These are phyloP conservation scores for Polymixis flavicincta DNA, from an alignment of 2,888 invertebrate species.

Conservation along the genomic window DNA sequence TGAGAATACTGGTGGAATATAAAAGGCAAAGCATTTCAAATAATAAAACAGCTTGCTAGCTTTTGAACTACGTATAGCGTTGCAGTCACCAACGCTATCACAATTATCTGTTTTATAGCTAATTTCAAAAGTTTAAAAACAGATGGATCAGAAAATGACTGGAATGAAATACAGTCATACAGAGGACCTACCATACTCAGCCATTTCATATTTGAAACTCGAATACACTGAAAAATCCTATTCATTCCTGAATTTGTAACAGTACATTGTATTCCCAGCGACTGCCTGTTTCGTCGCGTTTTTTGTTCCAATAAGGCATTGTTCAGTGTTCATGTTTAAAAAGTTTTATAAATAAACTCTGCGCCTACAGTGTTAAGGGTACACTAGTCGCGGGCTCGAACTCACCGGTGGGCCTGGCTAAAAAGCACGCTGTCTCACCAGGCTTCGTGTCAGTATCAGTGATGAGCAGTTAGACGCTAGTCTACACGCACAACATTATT, in stretches of 20 bases:
- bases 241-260: constrained; percentile 28
- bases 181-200: neutral
- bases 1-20: neutral
- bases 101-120: neutral
- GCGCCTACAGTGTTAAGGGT: constrained; percentile 1
- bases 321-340: constrained; percentile 45
- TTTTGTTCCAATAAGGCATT: constrained; percentile 35
- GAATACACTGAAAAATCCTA: constrained; percentile 5
- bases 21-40: neutral
- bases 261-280: constrained; percentile 16
- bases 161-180: neutral
- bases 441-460: too few relatives aligned
- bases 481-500: too few relatives aligned
- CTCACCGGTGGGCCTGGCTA: too few relatives aligned
- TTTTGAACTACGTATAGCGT: neutral
- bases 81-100: neutral
- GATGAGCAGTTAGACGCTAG: too few relatives aligned
- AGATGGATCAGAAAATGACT: too few relatives aligned
- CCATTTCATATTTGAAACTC: neutral
- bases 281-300: constrained; percentile 22
- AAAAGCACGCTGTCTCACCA: too few relatives aligned
- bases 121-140: neutral
- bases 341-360: constrained; percentile 39
- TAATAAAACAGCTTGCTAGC: neutral
- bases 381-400: too few relatives aligned